These are phyloP conservation scores for Bujurquina vittata DNA, from an alignment of 2,113 vertebrate species.

Conservation along the genomic window DNA sequence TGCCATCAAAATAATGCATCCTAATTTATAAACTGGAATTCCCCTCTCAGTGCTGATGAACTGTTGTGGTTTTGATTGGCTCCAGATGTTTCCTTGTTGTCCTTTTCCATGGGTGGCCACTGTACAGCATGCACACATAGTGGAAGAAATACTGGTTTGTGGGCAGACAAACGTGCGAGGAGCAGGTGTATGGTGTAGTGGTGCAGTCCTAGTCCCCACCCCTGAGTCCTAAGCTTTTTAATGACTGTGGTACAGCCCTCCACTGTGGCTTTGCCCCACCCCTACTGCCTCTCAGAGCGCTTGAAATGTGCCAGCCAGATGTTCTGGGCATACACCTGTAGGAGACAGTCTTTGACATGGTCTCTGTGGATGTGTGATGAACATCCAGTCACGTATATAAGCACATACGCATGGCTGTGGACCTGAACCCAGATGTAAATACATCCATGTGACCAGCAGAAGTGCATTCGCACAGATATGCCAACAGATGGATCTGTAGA, in stretches of 20 bases:
- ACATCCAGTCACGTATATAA: slow-evolving; percentile 19
- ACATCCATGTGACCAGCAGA: slow-evolving; percentile 32
- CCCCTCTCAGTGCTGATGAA: slow-evolving; percentile 50
- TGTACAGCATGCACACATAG: slow-evolving; percentile 16
- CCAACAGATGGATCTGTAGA: slow-evolving; percentile 40
- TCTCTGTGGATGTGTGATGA: slow-evolving; percentile 50
- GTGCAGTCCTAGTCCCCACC: slow-evolving; percentile 23
- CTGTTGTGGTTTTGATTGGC: slow-evolving; percentile 44
- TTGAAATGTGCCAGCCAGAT: slow-evolving; percentile 75
- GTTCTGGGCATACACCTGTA: slow-evolving; percentile 69
- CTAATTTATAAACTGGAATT: slow-evolving; percentile 24
- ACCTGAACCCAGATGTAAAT: slow-evolving; percentile 30
- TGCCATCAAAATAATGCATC: slow-evolving; percentile 17
- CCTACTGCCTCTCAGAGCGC: slow-evolving; percentile 47
- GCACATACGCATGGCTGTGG: background rate
- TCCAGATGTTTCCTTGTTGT: slow-evolving; percentile 64
- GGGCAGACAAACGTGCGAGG: slow-evolving; percentile 33
- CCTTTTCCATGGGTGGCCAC: slow-evolving; percentile 47
- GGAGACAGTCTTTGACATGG: slow-evolving; percentile 62
- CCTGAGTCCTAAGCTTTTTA: slow-evolving; percentile 51
- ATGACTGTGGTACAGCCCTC: slow-evolving; percentile 65
- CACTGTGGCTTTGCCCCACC: slow-evolving; percentile 53
- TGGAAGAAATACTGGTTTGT: slow-evolving; percentile 48
- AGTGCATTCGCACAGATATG: slow-evolving; percentile 22
- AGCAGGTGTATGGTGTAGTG: slow-evolving; percentile 69